These are phyloP conservation scores for Astur gentilis DNA, from an alignment of 2,113 vertebrate species.

Conservation along the genomic window DNA sequence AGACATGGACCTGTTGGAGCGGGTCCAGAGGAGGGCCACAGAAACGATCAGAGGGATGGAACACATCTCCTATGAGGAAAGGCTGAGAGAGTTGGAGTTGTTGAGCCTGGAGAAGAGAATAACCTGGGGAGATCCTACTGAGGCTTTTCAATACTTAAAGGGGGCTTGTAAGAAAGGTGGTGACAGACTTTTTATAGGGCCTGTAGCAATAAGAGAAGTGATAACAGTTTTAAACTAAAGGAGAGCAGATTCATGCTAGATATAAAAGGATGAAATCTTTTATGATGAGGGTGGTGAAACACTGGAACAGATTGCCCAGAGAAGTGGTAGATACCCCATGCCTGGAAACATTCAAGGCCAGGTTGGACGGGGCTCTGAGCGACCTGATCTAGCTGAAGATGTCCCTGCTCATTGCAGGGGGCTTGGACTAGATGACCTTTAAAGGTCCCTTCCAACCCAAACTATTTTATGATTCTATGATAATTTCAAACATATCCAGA, in stretches of 20 bases:
- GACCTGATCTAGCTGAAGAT: not conserved
- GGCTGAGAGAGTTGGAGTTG: not conserved
- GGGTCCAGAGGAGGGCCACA: not conserved
- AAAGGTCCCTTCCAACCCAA: not conserved
- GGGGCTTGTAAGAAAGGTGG: not conserved
- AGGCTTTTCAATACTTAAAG: not conserved
- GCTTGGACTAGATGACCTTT: not conserved
- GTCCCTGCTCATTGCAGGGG: not conserved
- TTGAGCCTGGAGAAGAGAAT: not conserved
- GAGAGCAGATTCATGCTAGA: not conserved
- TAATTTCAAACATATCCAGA: not conserved
- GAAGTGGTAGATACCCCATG: not conserved
- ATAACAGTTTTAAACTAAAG: not conserved
- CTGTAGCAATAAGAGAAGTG: accelerated
- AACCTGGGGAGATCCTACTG: not conserved
- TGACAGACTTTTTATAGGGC: not conserved
- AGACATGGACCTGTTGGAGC: not conserved
- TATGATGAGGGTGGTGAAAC: not conserved
- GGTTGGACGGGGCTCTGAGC: not conserved
- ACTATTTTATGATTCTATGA: not conserved
- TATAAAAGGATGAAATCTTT: not conserved
- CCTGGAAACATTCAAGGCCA: not conserved
- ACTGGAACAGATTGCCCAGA: not conserved
- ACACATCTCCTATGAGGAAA: not conserved
- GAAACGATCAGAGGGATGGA: not conserved